Conservation (phyloP, 30 jellyfish, hydroid and myxozoan genomes). For the Hydractinia echinata region DNA sequence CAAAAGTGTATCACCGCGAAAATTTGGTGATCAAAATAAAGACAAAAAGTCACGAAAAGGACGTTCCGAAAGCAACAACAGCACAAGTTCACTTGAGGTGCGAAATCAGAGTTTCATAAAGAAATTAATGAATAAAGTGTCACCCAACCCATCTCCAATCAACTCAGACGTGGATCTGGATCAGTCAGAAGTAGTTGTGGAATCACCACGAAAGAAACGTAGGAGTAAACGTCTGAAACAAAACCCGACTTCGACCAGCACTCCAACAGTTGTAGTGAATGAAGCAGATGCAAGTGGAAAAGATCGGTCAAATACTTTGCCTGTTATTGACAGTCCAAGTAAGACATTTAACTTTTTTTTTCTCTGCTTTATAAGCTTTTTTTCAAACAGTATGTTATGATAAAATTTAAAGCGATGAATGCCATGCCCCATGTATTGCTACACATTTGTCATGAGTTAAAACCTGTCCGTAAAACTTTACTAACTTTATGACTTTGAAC, state of each 20-base stretch:
- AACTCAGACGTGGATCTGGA: constrained; percentile 78
- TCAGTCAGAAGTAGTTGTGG: neutral
- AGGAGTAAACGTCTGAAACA: neutral
- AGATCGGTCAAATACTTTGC: constrained; percentile 37
- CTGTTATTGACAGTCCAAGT: constrained; percentile 25
- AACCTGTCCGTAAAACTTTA: neutral
- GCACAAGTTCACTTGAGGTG: constrained; percentile 11
- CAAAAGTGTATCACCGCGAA: constrained; percentile 5
- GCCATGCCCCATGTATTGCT: no score
- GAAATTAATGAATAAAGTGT: constrained; percentile 31
- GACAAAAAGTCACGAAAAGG: neutral
- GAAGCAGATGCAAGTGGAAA: neutral
- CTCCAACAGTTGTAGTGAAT: constrained; percentile 19
- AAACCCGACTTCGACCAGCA: neutral
- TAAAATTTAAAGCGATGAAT: no score
- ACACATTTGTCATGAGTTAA: no score
- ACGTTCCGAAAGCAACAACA: constrained; percentile 23
- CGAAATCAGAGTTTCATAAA: constrained; percentile 18
- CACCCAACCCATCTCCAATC: constrained; percentile 96
- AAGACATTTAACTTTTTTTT: neutral
- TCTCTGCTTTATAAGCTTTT: no score
- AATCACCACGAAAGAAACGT: constrained; percentile 32
- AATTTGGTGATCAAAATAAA: neutral
- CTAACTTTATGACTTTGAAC: neutral
- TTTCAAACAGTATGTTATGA: no score